Base-by-base conservation (phyloP, 2,113 vertebrate genomes). In the Microtus oregoni region DNA sequence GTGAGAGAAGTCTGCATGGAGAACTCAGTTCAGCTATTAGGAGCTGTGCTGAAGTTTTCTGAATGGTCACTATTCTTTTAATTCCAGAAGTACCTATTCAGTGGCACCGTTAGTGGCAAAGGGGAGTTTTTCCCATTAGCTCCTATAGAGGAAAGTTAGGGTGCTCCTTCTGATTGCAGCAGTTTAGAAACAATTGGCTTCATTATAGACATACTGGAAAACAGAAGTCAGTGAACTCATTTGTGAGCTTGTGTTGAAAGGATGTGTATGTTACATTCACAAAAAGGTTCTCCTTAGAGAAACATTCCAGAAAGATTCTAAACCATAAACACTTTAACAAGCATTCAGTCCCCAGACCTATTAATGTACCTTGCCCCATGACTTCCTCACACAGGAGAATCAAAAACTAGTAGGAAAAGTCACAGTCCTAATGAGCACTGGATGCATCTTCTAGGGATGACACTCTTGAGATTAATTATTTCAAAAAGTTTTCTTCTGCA, bases 401-500 rank as follows among this genome's bases (percentile, higher is more conserved):
- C 68, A 35, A 81, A 90, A 94, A 44, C 89, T 73, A 92, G 1
- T n/a, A 50, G 35, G 47, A 0, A 93, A 75, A 63, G 7, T 22
- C 52, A 22, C 70, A 94, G 72, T 92, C 19, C 44, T 97, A 97
- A 97, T 68, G 58, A 97, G 26, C 55, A 70, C 24, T 26, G 86
- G 30, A 83, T 72, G 11, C 13, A 85, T 81, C 93, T 95, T 63
- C 3, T 7, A 88, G 26, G 72, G 89, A 76, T 78, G 35, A 68
- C 52, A 52, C 95, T 88, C 86, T 77, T 72, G 97, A 95, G 94
- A 96, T 88, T 97, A 94, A 97, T 97, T 96, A 97, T 52, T 35
- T 68, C 35, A 44, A 92, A 96, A 91, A 85, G 68, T 96, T 94
- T 1, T 63, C 38, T 58, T 93, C 22, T 85, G 3, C 72, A 17